Evolutionary conservation across 2,888 invertebrate genomes (phyloP).

Genomic region (Ferrisia virgata): DNA sequence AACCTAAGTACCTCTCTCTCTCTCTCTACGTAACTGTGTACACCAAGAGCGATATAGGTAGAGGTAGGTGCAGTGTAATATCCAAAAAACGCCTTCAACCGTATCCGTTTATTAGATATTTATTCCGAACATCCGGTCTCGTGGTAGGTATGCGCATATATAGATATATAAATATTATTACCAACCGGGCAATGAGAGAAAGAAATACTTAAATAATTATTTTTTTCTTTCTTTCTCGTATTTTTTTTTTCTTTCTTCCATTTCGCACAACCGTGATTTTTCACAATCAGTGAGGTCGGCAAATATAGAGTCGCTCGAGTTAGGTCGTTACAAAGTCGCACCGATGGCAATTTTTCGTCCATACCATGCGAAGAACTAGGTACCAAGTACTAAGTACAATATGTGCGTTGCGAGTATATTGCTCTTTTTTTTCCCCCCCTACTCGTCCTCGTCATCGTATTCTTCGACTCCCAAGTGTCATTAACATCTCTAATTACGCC

Average conservation of each 20-base stretch:
- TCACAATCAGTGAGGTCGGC: neutral
- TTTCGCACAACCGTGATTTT: neutral
- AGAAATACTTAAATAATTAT: neutral
- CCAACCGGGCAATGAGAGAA: neutral
- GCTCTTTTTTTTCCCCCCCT: no score
- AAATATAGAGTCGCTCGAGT: neutral
- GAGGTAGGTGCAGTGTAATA: neutral
- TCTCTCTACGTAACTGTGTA: no score
- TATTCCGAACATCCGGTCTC: neutral
- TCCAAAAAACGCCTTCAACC: conserved; percentile 18
- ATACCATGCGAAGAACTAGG: no score
- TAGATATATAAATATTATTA: neutral
- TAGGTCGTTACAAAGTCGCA: neutral
- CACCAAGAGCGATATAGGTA: no score
- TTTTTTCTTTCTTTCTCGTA: neutral
- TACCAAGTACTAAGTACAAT: no score
- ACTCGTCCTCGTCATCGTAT: neutral
- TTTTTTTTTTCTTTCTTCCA: neutral
- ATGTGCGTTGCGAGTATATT: no score
- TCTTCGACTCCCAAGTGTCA: neutral
- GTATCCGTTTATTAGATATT: conserved; percentile 11
- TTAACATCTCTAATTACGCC: neutral
- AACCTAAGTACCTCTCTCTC: neutral
- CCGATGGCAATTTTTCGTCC: neutral
- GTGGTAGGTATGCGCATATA: neutral